Conservation (phyloP, 2,888 invertebrate genomes). For the Barypeithes pellucidus region DNA sequence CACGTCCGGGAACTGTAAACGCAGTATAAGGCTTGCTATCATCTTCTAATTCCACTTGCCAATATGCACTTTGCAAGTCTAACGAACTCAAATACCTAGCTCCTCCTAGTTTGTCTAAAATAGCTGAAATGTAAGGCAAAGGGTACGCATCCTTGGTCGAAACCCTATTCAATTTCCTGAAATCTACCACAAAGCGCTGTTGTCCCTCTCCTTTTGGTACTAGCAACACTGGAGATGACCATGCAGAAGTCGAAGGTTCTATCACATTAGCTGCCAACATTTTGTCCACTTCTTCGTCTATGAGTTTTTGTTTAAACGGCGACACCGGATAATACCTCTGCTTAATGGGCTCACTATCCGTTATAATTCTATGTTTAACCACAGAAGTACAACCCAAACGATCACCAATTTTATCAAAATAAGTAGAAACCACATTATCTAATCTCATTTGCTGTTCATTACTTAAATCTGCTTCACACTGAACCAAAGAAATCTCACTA, state of each 20-base stretch:
- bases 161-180: slow-evolving; percentile 59
- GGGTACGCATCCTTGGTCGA: slow-evolving; percentile 62
- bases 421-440: slow-evolving; percentile 1
- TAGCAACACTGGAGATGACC: slow-evolving; percentile 59
- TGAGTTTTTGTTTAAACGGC: slow-evolving; percentile 29
- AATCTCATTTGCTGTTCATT: slow-evolving; percentile 4
- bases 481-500: background rate
- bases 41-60: slow-evolving; percentile 55
- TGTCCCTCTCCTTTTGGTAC: slow-evolving; percentile 56
- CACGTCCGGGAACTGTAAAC: slow-evolving; percentile 60
- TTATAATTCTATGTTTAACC: slow-evolving; percentile 21
- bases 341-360: slow-evolving; percentile 31
- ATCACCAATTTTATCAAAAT: slow-evolving; percentile 20
- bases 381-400: slow-evolving; percentile 27
- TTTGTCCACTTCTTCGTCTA: slow-evolving; percentile 59
- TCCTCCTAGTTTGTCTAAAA: slow-evolving; percentile 59
- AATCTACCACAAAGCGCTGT: slow-evolving; percentile 61
- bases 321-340: slow-evolving; percentile 45
- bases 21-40: slow-evolving; percentile 58
- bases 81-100: slow-evolving; percentile 61
- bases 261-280: slow-evolving; percentile 60
- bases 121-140: slow-evolving; percentile 59
- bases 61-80: slow-evolving; percentile 48
- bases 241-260: slow-evolving; percentile 57
- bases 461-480: slow-evolving; percentile 10